Percentiles rank a stretch among this genome's conserved stretches.
Conservation (phyloP, 2,113 vertebrate species). For the Nothoprocta pentlandii region DNA sequence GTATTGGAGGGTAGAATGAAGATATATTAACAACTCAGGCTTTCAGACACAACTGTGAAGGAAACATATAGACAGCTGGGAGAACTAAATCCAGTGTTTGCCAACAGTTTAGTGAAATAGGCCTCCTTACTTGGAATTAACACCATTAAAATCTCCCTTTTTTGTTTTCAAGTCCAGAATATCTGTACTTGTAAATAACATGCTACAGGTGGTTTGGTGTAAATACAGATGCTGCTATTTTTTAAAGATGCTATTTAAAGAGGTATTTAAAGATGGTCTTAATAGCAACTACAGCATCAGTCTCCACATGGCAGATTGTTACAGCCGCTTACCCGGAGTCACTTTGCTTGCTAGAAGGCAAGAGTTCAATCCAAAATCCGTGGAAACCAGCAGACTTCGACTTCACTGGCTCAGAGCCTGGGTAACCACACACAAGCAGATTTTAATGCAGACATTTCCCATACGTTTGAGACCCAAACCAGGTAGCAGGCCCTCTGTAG, state of each 20-base stretch:
- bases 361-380: neutral
- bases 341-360: neutral
- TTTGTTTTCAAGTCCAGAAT: neutral
- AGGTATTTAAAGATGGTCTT: neutral
- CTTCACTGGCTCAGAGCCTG: neutral
- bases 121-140: neutral
- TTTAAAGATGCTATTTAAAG: neutral
- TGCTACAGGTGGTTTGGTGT: neutral
- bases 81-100: neutral
- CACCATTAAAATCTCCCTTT: neutral
- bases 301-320: neutral
- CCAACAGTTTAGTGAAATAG: neutral
- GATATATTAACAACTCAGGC: neutral
- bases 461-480: accelerated
- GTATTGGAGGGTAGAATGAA: neutral
- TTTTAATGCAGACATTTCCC: neutral
- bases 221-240: neutral
- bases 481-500: neutral
- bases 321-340: neutral
- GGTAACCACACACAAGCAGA: neutral
- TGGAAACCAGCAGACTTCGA: neutral
- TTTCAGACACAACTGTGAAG: neutral
- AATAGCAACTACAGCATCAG: neutral
- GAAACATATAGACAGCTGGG: neutral
- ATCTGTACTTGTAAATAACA: neutral